Conservation (phyloP, 2,113 vertebrate species). For the Cercocebus atys region DNA sequence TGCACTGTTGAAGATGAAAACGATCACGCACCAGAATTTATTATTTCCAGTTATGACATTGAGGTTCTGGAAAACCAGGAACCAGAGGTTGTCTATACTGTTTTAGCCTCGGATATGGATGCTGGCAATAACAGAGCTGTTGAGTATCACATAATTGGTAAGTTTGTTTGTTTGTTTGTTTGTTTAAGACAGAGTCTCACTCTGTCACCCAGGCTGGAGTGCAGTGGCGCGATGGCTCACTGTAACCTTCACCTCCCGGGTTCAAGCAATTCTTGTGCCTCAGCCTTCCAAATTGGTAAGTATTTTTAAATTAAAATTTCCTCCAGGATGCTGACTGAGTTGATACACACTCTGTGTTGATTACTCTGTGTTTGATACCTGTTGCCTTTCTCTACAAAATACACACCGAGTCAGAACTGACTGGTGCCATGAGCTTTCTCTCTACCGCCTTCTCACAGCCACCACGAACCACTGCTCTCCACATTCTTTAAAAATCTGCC, state of each 20-base stretch:
- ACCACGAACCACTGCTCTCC: background rate
- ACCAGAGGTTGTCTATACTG: constrained; percentile 84
- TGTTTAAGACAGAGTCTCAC: too few relatives aligned
- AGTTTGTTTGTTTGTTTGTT: constrained; percentile 50
- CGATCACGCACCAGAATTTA: constrained; percentile 89
- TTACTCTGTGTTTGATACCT: background rate
- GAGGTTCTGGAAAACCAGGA: constrained; percentile 91
- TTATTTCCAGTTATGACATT: constrained; percentile 84
- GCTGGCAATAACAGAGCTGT: constrained; percentile 88
- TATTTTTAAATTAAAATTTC: background rate
- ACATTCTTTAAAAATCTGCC: background rate
- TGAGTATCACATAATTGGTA: constrained; percentile 89
- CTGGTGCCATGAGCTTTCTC: background rate
- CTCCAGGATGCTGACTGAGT: background rate
- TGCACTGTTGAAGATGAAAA: constrained; percentile 93
- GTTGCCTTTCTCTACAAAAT: background rate
- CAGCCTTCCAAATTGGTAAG: constrained; percentile 71
- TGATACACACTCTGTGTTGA: too few relatives aligned
- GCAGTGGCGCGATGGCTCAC: too few relatives aligned
- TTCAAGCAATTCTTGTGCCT: too few relatives aligned
- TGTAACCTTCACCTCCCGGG: too few relatives aligned
- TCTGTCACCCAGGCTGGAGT: too few relatives aligned
- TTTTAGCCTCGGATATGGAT: constrained; percentile 89
- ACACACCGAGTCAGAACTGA: background rate
- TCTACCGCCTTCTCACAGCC: background rate